phyloP scores from a whole-genome alignment of 2,888 invertebrate species.

The Hyppa rectilinea region DNA sequence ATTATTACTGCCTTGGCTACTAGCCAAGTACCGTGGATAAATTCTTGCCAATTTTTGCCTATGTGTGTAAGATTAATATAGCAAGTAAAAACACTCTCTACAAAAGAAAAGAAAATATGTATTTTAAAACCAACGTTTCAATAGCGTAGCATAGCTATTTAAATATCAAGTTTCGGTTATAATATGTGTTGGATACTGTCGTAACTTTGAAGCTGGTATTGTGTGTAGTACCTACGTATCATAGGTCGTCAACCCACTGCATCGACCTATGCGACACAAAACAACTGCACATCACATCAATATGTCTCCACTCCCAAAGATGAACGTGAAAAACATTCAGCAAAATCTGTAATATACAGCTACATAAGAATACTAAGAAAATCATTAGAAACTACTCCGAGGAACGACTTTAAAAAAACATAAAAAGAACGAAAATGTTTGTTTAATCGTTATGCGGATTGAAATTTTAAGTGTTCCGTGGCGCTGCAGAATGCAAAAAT shows the following conservation, averaged over 20 bases:
- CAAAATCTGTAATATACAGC: conserved; percentile 38
- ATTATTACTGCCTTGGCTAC: conserved; percentile 58
- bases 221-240: background rate
- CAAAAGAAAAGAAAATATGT: background rate
- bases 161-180: background rate
- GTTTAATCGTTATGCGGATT: conserved; percentile 68
- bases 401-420: conserved; percentile 43
- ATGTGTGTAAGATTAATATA: conserved; percentile 32
- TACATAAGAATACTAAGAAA: conserved; percentile 42
- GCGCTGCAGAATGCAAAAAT: conserved; percentile 80
- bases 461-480: conserved; percentile 71
- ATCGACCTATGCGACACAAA: background rate
- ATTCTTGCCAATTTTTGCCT: conserved; percentile 57
- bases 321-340: conserved; percentile 3
- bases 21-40: conserved; percentile 56
- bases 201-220: background rate
- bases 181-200: background rate
- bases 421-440: conserved; percentile 61
- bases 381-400: conserved; percentile 41
- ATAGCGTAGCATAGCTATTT: background rate
- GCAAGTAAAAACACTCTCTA: conserved; percentile 17
- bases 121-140: conserved; percentile 9
- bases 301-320: background rate
- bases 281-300: conserved; percentile 20
- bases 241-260: conserved; percentile 13